Evolutionary conservation across 2,797 vertebrate genomes (phyloP), one percentile per base, ranked within the genome.

Genomic region (Galaxias olidus): DNA sequence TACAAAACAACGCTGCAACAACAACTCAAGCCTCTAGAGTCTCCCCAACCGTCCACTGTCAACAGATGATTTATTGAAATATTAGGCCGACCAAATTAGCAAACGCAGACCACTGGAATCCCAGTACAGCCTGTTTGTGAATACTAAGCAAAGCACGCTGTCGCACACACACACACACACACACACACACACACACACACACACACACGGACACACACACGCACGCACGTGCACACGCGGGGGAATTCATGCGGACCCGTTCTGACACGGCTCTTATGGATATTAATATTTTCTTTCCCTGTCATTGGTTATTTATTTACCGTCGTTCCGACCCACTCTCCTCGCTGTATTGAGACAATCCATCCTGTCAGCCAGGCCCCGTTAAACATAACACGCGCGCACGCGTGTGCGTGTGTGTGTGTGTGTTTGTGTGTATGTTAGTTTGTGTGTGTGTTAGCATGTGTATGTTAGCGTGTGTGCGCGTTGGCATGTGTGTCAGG

Each of bases 301-400:
- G 71, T 79, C 75, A 76, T 78, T 82, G 66, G 73, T 71, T 78
- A 80, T 86, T 77, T 86, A 87, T 84, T 82, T 69, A 68, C 66
- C 71, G 57, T 65, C 43, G 49, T 82, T 85, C 69, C 64, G 9
- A 77, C 71, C 66, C 68, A 71, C 75, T 81, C 76, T 63, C 73
- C 77, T 74, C n/a, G 9, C 40, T 40, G 69, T 80, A 83, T 76
- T 83, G 68, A 82, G 73, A 80, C 71, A 69, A 87, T 87, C 78
- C 76, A 84, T 84, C 74, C 80, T 86, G 79, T 75, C 66, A 75
- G 81, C 75, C 84, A 79, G 75, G 81, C 73, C 73, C 76, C 71
- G 79, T 77, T 79, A 68, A 83, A 77, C 82, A 81, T n/a, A 75
- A 50, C 60, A 48, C 15, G 54, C 45, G 66, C 58, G 57, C 61